Percentiles rank a stretch among this genome's conserved stretches.
Conservation (phyloP, 2,888 invertebrate genomes). For the Lithodes maja region DNA sequence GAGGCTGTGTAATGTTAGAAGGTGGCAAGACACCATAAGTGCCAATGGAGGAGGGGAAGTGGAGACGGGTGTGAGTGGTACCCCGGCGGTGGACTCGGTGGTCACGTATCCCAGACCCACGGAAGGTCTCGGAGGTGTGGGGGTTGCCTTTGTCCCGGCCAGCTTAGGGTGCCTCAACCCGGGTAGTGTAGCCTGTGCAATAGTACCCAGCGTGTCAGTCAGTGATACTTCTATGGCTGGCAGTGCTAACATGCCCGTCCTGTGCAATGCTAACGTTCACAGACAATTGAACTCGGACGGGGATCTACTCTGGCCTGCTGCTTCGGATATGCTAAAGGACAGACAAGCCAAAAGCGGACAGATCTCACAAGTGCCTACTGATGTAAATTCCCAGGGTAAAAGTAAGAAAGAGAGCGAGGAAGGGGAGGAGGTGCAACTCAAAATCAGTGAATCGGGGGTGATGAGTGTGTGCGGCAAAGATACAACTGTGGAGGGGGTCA, state of each 20-base stretch:
- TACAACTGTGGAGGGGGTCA: slow-evolving; percentile 60
- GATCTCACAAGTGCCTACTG: slow-evolving; percentile 39
- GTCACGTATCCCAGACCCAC: slow-evolving; percentile 39
- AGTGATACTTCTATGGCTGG: slow-evolving; percentile 38
- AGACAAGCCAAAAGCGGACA: not conserved
- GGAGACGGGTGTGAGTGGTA: slow-evolving; percentile 10
- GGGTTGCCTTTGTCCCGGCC: slow-evolving; percentile 49
- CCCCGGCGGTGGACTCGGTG: slow-evolving; percentile 34
- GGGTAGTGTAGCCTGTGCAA: slow-evolving; percentile 51
- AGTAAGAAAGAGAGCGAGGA: slow-evolving; percentile 74
- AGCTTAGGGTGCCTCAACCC: slow-evolving; percentile 33
- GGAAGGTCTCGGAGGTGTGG: slow-evolving; percentile 43
- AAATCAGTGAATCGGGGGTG: slow-evolving; percentile 80
- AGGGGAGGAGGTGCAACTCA: slow-evolving; percentile 81
- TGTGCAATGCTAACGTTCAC: slow-evolving; percentile 27
- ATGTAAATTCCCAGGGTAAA: slow-evolving; percentile 19
- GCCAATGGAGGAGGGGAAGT: not conserved
- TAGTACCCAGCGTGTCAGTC: slow-evolving; percentile 52
- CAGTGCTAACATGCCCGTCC: slow-evolving; percentile 30
- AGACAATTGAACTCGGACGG: slow-evolving; percentile 28
- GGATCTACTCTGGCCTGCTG: slow-evolving; percentile 19
- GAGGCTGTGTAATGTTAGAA: not conserved
- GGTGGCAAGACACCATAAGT: slow-evolving; percentile 36
- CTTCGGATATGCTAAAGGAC: too few species aligned
- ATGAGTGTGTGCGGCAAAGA: slow-evolving; percentile 68